Percentiles rank a stretch among this genome's conserved stretches.
These are phyloP conservation scores for Phortica okadai DNA, from an alignment of 2,888 invertebrate species.

Conservation along the genomic window DNA sequence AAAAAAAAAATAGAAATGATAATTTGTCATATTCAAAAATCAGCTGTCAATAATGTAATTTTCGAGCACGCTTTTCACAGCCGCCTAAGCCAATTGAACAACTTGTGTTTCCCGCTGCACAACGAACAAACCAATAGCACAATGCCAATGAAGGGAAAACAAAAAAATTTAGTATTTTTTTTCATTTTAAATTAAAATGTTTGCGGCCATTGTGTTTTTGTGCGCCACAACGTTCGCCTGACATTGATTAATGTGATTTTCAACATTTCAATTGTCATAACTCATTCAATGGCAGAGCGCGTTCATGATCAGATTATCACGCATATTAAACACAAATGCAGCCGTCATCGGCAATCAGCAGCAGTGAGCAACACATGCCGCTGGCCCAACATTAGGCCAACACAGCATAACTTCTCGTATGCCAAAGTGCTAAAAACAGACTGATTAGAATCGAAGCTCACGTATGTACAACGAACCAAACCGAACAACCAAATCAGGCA, in stretches of 20 bases:
- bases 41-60: no score
- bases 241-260: slow-evolving; percentile 61
- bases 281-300: not conserved
- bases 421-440: not conserved
- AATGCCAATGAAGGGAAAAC: no score
- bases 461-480: no score
- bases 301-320: not conserved
- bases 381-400: not conserved
- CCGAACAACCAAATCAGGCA: not conserved
- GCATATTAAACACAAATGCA: not conserved
- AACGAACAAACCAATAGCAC: no score
- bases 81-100: no score
- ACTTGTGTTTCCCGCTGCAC: no score
- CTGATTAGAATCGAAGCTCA: slow-evolving; percentile 6
- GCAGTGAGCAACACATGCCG: not conserved
- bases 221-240: slow-evolving; percentile 46
- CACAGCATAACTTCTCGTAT: not conserved
- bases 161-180: not conserved
- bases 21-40: no score
- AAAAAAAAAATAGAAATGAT: no score
- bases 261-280: slow-evolving; percentile 16
- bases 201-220: not conserved
- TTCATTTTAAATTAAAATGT: not conserved
- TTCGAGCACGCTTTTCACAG: no score
- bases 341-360: not conserved